A percentile compares a stretch with the other conserved stretches of the same genome.
phyloP scores from a whole-genome alignment of 2,888 invertebrate genomes.

The Philereme transversata region DNA sequence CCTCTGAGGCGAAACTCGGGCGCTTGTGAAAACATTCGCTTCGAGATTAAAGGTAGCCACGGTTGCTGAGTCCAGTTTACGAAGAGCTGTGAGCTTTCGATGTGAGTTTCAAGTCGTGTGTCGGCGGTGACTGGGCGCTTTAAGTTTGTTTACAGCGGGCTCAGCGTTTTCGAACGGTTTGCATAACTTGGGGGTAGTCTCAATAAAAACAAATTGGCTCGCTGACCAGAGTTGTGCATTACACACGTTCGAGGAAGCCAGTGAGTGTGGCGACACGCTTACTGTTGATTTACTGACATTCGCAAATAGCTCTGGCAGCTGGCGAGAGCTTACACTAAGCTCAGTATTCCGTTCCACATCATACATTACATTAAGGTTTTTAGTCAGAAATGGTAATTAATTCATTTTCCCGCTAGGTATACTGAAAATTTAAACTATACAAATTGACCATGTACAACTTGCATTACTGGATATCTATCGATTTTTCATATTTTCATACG shows the following conservation, averaged over 20 bases:
- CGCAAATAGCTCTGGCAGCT: constrained; percentile 39
- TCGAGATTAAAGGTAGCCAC: constrained; percentile 78
- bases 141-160: constrained; percentile 78
- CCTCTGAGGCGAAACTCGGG: constrained; percentile 68
- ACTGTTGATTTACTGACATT: constrained; percentile 73
- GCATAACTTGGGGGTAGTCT: constrained; percentile 82
- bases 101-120: constrained; percentile 40
- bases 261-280: constrained; percentile 64
- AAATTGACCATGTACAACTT: no score
- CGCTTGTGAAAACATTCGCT: constrained; percentile 77
- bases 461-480: no score
- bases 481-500: no score
- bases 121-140: constrained; percentile 56
- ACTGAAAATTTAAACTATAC: no score
- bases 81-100: constrained; percentile 43
- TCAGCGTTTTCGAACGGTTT: constrained; percentile 80
- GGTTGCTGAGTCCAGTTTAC: constrained; percentile 53
- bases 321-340: constrained; percentile 47
- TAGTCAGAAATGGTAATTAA: background rate
- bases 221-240: constrained; percentile 75
- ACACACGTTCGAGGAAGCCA: constrained; percentile 79
- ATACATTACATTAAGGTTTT: background rate
- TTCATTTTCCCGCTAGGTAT: no score
- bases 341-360: constrained; percentile 30
- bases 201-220: constrained; percentile 83